Base-by-base conservation (phyloP, 2,888 invertebrate genomes). In the Gymnosoma rotundatum region DNA sequence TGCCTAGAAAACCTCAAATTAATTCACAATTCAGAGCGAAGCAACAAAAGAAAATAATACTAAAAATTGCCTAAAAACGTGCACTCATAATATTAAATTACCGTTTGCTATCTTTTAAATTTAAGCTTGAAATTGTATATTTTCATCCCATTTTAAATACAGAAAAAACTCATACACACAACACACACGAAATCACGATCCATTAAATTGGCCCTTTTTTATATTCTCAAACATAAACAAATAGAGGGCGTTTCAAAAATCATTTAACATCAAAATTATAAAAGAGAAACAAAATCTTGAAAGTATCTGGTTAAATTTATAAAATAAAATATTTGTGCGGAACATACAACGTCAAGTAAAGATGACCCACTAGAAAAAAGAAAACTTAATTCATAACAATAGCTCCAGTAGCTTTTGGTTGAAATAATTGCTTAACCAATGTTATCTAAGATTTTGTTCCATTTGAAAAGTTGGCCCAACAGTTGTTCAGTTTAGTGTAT, bases 141-240 rank as follows among this genome's bases (percentile, higher is more conserved):
- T 25, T 67, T 67, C 14, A 36, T 36, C 64, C 36, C 21, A 69
- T 20, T 61, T 61, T 52, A 12, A 42, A 76, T n/a, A n/a, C 6
- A 36, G 18, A 52, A 21, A 54, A 18, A 14, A 67, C 25, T n/a
- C 38, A 42, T 16, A 42, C 66, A 60, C 21, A 45, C 56, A 78
- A 42, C 1, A 50, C 16, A 18, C 67, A 73, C 54, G 36, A 83
- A 84, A 78, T 78, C 81, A 84, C 73, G 60, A 78, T 67, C 80
- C 80, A 84, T 81, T 74, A 78, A 81, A 81, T 78, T 42, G 73
- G 25, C 64, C 72, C 12, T 45, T 74, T 63, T 56, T 2, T 58
- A 20, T n/a, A 18, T 14, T 61, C 48, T 50, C 9, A 66, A 20
- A 50, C 25, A 69, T 2, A 60, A 38, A 60, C 50, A 2, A 76